Evolutionary conservation across 2,888 invertebrate species (phyloP), one percentile per base, ranked within the genome.

Genomic region (Sarcophaga carnaria): DNA sequence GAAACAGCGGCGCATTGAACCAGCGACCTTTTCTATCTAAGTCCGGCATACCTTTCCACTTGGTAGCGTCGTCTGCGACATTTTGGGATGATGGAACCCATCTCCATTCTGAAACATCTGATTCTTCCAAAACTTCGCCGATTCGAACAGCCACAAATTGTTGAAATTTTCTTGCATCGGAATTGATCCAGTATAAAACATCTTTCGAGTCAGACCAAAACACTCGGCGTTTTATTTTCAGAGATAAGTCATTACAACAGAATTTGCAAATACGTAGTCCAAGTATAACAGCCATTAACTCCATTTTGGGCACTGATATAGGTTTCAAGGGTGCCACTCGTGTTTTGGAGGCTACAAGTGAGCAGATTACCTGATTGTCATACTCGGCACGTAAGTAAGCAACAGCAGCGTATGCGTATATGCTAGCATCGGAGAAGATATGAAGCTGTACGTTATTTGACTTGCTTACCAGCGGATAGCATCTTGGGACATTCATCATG

Each of bases 301-400:
- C 90, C 76, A 90, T 81, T 59, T 89, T 83, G 12, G 88, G 89
- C 10, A 89, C 89, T 4, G 89, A 89, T 45, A 89, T 67, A 2
- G 80, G 82, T 64, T 88, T 89, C 4, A 89, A 66, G 22, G 90
- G 89, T 14, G 89, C 89, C 12, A 90, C 89, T 45, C 86, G 88
- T 12, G 89, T 88, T 81, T 89, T 89, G 12, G 89, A 82, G 8
- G 85, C 87, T 20, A 89, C 80, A 17, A 90, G n/a, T 8, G 81
- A 60, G 12, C 71, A 69, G 70, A 86, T 78, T 47, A 88, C 60
- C 0, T 59, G 11, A 14, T 80, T 45, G 0, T 66, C 77, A 3
- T 66, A 77, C 25, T 62, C 6, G 67, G 80, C 77, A 67, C 90
- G 86, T 2, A 89, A 59, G 54, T 89, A 90, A 0, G 89, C 89